Conservation (phyloP, 2,113 vertebrate species). For the Forbesichthys papilliferus region DNA sequence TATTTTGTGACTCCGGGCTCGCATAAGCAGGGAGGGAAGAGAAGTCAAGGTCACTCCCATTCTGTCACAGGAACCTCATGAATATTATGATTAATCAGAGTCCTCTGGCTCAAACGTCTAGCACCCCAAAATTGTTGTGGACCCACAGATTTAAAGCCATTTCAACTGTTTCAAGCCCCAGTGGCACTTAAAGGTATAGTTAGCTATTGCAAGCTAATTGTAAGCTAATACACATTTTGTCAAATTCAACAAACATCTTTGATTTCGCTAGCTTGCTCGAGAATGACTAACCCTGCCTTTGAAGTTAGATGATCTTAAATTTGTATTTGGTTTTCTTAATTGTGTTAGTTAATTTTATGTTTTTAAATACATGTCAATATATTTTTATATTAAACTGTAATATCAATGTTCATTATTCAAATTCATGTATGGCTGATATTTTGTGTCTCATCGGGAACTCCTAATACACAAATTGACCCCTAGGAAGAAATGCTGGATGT, state of each 20-base stretch:
- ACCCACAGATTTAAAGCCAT: conserved; percentile 51
- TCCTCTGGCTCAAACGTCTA: conserved; percentile 69
- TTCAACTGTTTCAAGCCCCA: conserved; percentile 18
- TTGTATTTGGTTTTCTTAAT: too few relatives aligned
- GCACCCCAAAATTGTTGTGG: conserved; percentile 55
- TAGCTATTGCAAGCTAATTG: too few relatives aligned
- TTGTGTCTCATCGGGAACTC: conserved; percentile 12
- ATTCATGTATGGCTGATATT: not conserved
- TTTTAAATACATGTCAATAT: too few relatives aligned
- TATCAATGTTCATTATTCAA: not conserved
- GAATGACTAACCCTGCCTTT: too few relatives aligned
- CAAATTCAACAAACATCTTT: too few relatives aligned
- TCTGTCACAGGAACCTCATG: conserved; percentile 64
- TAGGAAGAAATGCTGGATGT: conserved; percentile 12
- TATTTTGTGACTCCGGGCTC: conserved; percentile 66
- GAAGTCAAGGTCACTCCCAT: conserved; percentile 76
- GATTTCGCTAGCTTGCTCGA: too few relatives aligned
- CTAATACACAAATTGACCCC: conserved; percentile 18
- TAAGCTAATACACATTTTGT: too few relatives aligned
- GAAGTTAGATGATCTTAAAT: too few relatives aligned
- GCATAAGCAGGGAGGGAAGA: conserved; percentile 59
- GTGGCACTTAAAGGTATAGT: too few relatives aligned
- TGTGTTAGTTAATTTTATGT: too few relatives aligned
- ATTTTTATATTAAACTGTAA: not conserved
- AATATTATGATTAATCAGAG: conserved; percentile 77